Evolutionary conservation across 2,888 invertebrate species (phyloP).

Genomic region (Rhogogaster chlorosoma): DNA sequence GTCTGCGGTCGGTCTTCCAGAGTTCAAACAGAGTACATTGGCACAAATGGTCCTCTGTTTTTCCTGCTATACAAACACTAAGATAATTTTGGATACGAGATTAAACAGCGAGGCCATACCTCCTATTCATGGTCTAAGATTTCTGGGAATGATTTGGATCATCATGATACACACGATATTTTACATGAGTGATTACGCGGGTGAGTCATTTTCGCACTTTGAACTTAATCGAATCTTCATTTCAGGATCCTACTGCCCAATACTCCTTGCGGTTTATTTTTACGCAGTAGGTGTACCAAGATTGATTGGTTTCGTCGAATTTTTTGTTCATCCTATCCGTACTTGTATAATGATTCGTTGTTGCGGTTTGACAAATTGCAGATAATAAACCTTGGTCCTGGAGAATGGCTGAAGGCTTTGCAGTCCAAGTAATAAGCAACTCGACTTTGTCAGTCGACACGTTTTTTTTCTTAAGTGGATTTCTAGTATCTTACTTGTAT

Average conservation of each 20-base stretch:
- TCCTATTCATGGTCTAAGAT: constrained; percentile 79
- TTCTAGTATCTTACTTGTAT: constrained; percentile 69
- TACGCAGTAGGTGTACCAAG: background rate
- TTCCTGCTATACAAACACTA: constrained; percentile 78
- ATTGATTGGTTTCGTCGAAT: background rate
- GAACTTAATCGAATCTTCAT: background rate
- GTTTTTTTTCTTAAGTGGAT: constrained; percentile 77
- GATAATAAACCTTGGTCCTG: constrained; percentile 75
- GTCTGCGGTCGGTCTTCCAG: constrained; percentile 37
- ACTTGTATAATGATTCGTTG: background rate
- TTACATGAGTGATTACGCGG: constrained; percentile 75
- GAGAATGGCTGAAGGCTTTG: constrained; percentile 72
- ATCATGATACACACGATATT: constrained; percentile 79
- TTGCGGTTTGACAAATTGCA: constrained; percentile 52
- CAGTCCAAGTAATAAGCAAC: constrained; percentile 76
- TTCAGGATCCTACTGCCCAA: background rate
- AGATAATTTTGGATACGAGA: constrained; percentile 75
- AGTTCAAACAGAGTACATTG: constrained; percentile 54
- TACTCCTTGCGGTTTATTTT: background rate
- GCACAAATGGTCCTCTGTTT: constrained; percentile 77
- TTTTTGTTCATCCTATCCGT: constrained; percentile 10
- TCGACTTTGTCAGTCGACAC: constrained; percentile 79
- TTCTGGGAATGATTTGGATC: constrained; percentile 81
- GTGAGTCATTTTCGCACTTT: constrained; percentile 59
- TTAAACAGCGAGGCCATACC: constrained; percentile 72